Evolutionary conservation across 2,888 invertebrate genomes (phyloP).

Genomic region (Acleris cristana): DNA sequence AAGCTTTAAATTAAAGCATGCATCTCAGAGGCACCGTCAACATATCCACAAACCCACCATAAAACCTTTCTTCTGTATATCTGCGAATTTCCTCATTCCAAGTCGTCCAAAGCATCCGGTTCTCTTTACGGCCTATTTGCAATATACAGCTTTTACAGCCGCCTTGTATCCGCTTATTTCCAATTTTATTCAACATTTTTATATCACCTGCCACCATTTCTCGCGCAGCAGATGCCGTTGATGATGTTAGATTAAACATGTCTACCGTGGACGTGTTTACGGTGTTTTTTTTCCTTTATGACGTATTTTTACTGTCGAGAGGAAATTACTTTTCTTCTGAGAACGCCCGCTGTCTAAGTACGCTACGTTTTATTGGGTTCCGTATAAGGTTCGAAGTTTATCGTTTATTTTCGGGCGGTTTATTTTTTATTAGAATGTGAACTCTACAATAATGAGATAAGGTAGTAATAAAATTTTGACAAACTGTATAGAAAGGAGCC

Average conservation of each 20-base stretch:
- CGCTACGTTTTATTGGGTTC: constrained; percentile 7
- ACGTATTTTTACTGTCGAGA: constrained; percentile 29
- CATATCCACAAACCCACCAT: constrained; percentile 26
- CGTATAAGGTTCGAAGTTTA: background rate
- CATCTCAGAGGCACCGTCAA: constrained; percentile 4
- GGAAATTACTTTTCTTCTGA: constrained; percentile 37
- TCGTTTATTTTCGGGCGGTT: too few species aligned
- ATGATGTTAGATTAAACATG: constrained; percentile 49
- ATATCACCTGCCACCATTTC: constrained; percentile 58
- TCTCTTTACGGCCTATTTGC: constrained; percentile 75
- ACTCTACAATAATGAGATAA: too few species aligned
- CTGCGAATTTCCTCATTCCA: constrained; percentile 39
- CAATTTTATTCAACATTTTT: constrained; percentile 56
- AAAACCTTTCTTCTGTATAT: constrained; percentile 6
- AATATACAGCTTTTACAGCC: constrained; percentile 72
- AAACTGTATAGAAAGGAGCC: too few species aligned
- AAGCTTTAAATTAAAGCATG: too few species aligned
- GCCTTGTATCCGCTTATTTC: constrained; percentile 55
- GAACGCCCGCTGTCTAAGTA: constrained; percentile 14
- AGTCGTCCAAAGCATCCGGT: constrained; percentile 59
- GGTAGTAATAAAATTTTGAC: too few species aligned
- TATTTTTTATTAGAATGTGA: too few species aligned
- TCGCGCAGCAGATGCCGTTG: constrained; percentile 51
- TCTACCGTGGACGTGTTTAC: constrained; percentile 38
- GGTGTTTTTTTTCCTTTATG: constrained; percentile 35